These are phyloP conservation scores for Cataglyphis albicans DNA, from an alignment of 2,888 invertebrate species.

Conservation along the genomic window DNA sequence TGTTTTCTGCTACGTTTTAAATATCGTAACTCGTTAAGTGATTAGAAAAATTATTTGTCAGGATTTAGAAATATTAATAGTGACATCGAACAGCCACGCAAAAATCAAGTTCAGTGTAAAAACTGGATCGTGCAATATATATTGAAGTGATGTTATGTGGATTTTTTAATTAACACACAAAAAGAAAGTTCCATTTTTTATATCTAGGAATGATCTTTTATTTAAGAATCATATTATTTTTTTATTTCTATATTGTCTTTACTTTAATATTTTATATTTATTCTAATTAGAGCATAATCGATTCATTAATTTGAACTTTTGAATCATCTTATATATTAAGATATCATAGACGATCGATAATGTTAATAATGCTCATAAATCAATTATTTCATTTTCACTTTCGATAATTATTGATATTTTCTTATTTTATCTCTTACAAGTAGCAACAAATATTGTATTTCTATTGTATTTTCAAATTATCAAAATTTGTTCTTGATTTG, in stretches of 20 bases:
- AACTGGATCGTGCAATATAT: not conserved
- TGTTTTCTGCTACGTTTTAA: slow-evolving; percentile 14
- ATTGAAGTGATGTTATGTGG: not conserved
- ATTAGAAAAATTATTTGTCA: not conserved
- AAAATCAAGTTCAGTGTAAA: slow-evolving; percentile 13
- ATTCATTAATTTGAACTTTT: not conserved
- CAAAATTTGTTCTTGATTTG: not conserved
- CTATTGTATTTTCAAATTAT: not conserved
- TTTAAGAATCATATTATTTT: not conserved
- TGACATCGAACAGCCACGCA: not conserved
- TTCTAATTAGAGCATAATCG: not conserved
- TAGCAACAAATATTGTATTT: not conserved
- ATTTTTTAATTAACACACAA: not conserved
- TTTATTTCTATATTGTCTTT: not conserved
- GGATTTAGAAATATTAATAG: slow-evolving; percentile 2
- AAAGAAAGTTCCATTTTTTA: slow-evolving; percentile 18
- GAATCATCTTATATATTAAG: not conserved
- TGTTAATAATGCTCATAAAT: slow-evolving; percentile 12
- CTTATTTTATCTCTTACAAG: not conserved
- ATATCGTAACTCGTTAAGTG: not conserved
- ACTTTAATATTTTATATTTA: not conserved
- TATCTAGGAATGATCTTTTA: slow-evolving; percentile 3
- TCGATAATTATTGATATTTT: not conserved
- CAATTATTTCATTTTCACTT: not conserved
- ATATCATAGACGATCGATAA: not conserved